Percentiles rank a stretch among this genome's conserved stretches.
These are phyloP conservation scores for Eidolon helvum DNA, from an alignment of 2,113 vertebrate genomes.

Conservation along the genomic window DNA sequence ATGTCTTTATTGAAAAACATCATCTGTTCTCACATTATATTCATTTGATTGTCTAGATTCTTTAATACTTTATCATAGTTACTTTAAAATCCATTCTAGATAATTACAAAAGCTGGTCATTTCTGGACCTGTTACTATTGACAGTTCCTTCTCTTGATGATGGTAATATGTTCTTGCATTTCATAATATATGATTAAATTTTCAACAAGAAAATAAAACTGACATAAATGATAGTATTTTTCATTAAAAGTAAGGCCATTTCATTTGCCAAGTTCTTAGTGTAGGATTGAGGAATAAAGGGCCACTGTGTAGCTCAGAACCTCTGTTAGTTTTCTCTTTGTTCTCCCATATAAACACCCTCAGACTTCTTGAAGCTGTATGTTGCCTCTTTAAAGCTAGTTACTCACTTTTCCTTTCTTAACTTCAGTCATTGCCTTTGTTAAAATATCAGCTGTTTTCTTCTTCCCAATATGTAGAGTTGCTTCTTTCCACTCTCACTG, in stretches of 20 bases:
- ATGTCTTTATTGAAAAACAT: neutral
- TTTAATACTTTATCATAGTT: neutral
- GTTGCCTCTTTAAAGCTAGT: neutral
- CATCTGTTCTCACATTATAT: neutral
- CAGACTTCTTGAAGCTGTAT: neutral
- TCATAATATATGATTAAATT: neutral
- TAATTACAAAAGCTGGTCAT: neutral
- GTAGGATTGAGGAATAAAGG: neutral
- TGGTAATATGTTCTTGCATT: neutral
- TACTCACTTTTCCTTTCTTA: neutral
- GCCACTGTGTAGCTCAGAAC: neutral
- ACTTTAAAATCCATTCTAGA: neutral
- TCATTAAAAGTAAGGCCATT: neutral
- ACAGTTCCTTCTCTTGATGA: neutral
- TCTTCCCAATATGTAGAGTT: neutral
- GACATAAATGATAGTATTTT: neutral
- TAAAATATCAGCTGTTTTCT: neutral
- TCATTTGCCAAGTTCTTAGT: neutral
- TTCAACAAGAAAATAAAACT: neutral
- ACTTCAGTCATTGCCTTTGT: neutral
- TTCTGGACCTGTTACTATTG: neutral
- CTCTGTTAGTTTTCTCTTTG: neutral
- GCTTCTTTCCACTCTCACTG: neutral
- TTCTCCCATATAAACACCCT: neutral
- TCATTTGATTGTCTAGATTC: neutral